These are phyloP conservation scores for Sarcophaga bullata DNA, from an alignment of 1,140 invertebrate genomes.

Conservation along the genomic window DNA sequence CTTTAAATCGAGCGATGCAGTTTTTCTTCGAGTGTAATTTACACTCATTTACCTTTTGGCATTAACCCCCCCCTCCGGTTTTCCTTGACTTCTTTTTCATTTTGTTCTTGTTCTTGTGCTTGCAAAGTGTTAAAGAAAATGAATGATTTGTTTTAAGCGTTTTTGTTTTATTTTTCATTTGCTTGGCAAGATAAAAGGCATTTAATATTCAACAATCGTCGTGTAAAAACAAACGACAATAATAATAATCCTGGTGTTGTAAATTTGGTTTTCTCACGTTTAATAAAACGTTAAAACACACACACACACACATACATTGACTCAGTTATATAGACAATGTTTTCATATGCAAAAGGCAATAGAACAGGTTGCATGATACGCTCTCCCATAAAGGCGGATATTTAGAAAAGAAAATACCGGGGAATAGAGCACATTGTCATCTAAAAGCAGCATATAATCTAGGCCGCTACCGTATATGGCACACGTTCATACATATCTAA, in stretches of 20 bases:
- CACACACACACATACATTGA: background rate
- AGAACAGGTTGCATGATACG: background rate
- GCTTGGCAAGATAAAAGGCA: background rate
- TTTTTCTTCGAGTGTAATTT: too few species aligned
- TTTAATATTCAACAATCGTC: conserved; percentile 33
- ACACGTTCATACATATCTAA: background rate
- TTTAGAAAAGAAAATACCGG: conserved; percentile 1
- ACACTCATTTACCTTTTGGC: background rate
- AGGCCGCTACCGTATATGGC: background rate
- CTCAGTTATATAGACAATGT: background rate
- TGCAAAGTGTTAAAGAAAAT: background rate
- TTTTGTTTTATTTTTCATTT: background rate
- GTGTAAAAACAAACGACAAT: conserved; percentile 21
- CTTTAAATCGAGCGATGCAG: too few species aligned
- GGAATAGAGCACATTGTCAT: background rate
- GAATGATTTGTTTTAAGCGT: background rate
- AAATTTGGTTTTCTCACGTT: conserved; percentile 38
- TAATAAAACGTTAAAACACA: background rate
- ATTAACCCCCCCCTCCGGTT: too few species aligned
- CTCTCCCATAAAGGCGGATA: background rate
- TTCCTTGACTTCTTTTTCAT: background rate
- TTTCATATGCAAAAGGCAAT: background rate
- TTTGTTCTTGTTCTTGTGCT: background rate
- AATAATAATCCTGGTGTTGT: conserved; percentile 25
- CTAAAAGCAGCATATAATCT: background rate